phyloP scores from a whole-genome alignment of 2,113 vertebrate species.

The Petromus typicus region DNA sequence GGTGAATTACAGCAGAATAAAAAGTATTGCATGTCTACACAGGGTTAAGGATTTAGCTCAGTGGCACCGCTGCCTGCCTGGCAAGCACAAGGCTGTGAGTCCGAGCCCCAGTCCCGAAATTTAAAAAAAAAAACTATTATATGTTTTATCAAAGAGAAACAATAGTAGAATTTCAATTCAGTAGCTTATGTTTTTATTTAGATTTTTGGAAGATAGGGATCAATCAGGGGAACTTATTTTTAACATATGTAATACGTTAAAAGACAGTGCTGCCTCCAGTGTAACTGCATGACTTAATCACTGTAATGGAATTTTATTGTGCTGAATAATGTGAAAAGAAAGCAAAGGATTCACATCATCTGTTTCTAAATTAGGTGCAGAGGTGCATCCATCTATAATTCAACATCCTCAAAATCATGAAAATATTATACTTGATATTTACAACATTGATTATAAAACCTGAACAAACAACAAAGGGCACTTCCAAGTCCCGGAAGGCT shows the following conservation, averaged over 20 bases:
- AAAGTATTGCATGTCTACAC: not conserved
- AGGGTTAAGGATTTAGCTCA: no score
- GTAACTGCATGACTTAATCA: not conserved
- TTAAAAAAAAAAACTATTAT: no score
- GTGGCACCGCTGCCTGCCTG: no score
- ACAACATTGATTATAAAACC: slow-evolving; percentile 48
- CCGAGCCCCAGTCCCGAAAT: no score
- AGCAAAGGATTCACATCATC: not conserved
- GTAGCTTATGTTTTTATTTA: not conserved
- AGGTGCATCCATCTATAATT: not conserved
- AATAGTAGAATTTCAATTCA: not conserved
- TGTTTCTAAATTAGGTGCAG: not conserved
- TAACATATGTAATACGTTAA: slow-evolving; percentile 4
- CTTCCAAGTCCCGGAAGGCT: slow-evolving; percentile 12
- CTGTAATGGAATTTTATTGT: not conserved
- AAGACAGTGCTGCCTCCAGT: no score
- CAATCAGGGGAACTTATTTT: not conserved
- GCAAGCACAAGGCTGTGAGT: no score
- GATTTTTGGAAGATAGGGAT: not conserved
- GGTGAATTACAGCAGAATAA: not conserved
- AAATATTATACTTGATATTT: slow-evolving; percentile 24
- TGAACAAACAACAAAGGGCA: not conserved
- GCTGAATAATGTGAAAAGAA: slow-evolving; percentile 14
- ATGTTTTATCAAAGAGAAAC: slow-evolving; percentile 18
- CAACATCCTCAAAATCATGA: slow-evolving; percentile 1